phyloP scores from a whole-genome alignment of 2,113 vertebrate species.

The Nansenia antarctica region DNA sequence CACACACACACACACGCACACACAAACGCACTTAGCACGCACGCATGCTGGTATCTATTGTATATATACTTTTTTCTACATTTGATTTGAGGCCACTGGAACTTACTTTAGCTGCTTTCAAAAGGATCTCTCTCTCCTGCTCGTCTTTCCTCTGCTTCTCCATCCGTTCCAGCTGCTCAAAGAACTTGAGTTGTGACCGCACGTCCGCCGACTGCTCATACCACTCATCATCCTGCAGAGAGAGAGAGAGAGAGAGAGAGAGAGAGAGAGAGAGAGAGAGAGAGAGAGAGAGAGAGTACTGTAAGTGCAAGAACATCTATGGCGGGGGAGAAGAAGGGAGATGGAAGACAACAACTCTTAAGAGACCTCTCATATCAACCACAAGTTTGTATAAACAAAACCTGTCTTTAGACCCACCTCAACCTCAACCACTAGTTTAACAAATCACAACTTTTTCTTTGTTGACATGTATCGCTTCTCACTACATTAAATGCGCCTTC shows the following conservation, averaged over 20 bases:
- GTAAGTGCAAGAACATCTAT: too few species aligned
- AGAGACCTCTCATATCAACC: slow-evolving; percentile 8
- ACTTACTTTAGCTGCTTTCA: slow-evolving; percentile 87
- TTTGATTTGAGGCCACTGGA: slow-evolving; percentile 2
- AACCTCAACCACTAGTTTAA: slow-evolving; percentile 10
- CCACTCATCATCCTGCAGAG: slow-evolving; percentile 77
- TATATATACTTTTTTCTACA: too few species aligned
- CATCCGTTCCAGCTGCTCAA: slow-evolving; percentile 86
- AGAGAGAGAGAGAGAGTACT: neutral
- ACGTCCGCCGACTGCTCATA: slow-evolving; percentile 83
- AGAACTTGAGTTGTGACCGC: slow-evolving; percentile 85
- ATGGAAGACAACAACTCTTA: neutral
- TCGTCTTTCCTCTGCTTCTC: slow-evolving; percentile 90
- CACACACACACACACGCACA: neutral
- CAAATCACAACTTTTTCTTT: slow-evolving; percentile 40
- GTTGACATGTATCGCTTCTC: slow-evolving; percentile 38
- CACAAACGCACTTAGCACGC: neutral
- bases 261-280: neutral
- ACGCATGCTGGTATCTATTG: neutral
- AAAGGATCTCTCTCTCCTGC: slow-evolving; percentile 85
- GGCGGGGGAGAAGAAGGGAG: neutral
- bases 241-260: neutral
- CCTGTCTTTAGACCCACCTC: slow-evolving; percentile 1
- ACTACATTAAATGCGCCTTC: slow-evolving; percentile 11
- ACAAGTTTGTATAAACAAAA: slow-evolving; percentile 24